These are phyloP conservation scores for Ameiurus melas DNA, from an alignment of 2,113 vertebrate species.

Conservation along the genomic window DNA sequence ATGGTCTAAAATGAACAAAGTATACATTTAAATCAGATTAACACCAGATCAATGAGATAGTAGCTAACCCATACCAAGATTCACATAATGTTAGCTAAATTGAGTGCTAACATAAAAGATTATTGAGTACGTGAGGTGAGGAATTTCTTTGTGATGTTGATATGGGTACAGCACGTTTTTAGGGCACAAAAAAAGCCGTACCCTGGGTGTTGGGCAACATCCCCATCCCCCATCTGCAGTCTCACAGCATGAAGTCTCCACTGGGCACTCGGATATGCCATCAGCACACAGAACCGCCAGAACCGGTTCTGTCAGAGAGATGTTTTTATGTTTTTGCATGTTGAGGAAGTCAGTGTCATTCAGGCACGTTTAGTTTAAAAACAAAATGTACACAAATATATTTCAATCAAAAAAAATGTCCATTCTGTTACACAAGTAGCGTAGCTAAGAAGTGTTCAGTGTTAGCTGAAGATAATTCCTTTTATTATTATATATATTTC, in stretches of 20 bases:
- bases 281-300: conserved; percentile 71
- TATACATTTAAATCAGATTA: neutral
- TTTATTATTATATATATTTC: no score
- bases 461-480: neutral
- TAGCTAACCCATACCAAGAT: neutral
- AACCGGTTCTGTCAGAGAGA: conserved; percentile 57
- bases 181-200: conserved; percentile 52
- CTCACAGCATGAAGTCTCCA: conserved; percentile 78
- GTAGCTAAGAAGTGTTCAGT: neutral
- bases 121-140: neutral
- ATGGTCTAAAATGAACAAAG: neutral
- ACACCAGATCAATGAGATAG: neutral
- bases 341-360: neutral
- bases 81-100: neutral
- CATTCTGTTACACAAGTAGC: neutral
- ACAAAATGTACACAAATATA: no score
- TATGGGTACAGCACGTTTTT: neutral
- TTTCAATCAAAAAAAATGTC: no score
- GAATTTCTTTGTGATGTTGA: neutral
- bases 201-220: conserved; percentile 83
- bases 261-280: conserved; percentile 74
- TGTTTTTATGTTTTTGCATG: neutral
- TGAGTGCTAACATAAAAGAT: neutral
- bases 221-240: conserved; percentile 72
- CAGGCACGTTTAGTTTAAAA: neutral